Base-by-base conservation (phyloP, 1,140 invertebrate species). In the Thaumatotibia leucotreta region DNA sequence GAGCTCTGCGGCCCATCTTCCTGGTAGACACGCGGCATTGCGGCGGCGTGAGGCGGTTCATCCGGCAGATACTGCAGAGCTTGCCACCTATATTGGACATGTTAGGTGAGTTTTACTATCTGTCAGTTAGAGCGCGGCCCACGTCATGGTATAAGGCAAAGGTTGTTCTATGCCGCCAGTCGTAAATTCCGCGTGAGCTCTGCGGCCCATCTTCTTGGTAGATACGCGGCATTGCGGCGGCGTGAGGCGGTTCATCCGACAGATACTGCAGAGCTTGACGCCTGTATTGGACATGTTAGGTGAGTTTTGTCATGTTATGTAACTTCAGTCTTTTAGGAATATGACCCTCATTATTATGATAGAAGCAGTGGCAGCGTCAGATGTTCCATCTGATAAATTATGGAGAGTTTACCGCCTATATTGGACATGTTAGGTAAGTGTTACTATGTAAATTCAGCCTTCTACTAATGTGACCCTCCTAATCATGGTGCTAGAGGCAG, bases 41-140 rank as follows among this genome's bases (percentile, higher is more conserved):
- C 70, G 95, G 96, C 29, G 94, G 93, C 4, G 95, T 96, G 2
- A 82, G 95, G 64, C 87, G 95, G 77, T 96, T 95, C 76, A 95
- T 96, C 61, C 81, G 95, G 72, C 95, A 96, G 84, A 95, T 96
- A 72, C 90, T 98, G 58, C 96, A 97, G 89, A 97, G 96, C 1
- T 80, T 98, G 74, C 97, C 97, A 24, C 97, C 97, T 1, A 98
- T 98, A 76, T 86, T 98, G 63, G 97, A 98, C 81, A 97, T 98
- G 96, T 86, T 98, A 65, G 93, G 91, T 92, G 69, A 45, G 77
- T 63, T 10, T 4, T n/a, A n/a, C n/a, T n/a, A n/a, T n/a, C n/a
- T 35, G n/a, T 11, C 14, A 39, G 4, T 14, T 39, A 39, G 11
- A n/a, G n/a, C n/a, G 35, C 11, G 9, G 32, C 32, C 10, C n/a